A percentile compares a stretch with the other conserved stretches of the same genome.
These are phyloP conservation scores for Macquaria ambigua DNA, from an alignment of 2,113 vertebrate genomes.

Conservation along the genomic window DNA sequence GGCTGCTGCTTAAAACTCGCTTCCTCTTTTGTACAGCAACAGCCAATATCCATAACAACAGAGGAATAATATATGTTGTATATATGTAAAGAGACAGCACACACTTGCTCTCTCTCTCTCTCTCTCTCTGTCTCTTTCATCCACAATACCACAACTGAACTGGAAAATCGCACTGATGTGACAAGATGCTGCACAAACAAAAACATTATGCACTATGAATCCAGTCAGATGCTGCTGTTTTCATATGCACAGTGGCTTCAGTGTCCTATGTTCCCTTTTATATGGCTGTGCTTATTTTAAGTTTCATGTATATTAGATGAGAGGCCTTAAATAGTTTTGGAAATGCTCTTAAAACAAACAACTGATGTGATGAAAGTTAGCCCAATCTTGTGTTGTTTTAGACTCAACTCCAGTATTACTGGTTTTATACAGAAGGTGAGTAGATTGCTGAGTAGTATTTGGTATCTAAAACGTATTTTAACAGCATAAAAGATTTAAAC, in stretches of 20 bases:
- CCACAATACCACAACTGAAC: neutral
- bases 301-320: conserved; percentile 9
- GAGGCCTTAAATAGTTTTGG: neutral
- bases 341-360: conserved; percentile 1
- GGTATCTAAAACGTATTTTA: neutral
- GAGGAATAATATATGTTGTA: neutral
- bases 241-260: neutral
- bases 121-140: neutral
- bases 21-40: neutral
- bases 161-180: neutral
- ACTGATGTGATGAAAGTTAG: neutral
- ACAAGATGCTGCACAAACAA: neutral
- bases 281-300: neutral
- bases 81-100: neutral
- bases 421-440: neutral
- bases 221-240: neutral
- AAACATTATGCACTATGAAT: neutral
- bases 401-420: neutral
- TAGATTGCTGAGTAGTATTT: neutral
- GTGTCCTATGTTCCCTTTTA: neutral
- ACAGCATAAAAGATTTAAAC: neutral
- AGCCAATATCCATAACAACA: neutral
- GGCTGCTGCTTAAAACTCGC: neutral
- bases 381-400: neutral
- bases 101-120: too few species aligned